A percentile compares a stretch with the other conserved stretches of the same genome.
Evolutionary conservation across 2,113 vertebrate species (phyloP).

Genomic region (Chloropsis hardwickii): DNA sequence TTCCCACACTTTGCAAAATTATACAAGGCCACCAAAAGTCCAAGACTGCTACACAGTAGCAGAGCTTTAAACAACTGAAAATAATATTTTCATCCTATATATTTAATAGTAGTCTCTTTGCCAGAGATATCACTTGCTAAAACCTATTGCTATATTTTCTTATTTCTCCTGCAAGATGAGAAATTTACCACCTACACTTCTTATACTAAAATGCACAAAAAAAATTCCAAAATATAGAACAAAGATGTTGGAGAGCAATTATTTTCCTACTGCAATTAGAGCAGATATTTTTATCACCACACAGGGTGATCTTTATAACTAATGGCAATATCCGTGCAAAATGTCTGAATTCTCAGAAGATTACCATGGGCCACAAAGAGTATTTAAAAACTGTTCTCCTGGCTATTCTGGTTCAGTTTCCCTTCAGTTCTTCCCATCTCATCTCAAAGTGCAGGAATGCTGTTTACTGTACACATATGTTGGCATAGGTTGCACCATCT

Average conservation of each 20-base stretch:
- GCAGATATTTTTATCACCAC: not conserved
- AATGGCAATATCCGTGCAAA: not conserved
- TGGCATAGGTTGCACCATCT: conserved; percentile 31
- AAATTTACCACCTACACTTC: not conserved
- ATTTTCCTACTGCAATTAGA: not conserved
- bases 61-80: not conserved
- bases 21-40: not conserved
- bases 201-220: not conserved
- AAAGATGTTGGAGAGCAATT: not conserved
- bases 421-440: not conserved
- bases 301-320: not conserved
- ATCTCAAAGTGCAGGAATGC: not conserved
- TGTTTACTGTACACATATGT: not conserved
- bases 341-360: not conserved
- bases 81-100: not conserved
- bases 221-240: not conserved
- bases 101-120: not conserved
- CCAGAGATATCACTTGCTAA: not conserved
- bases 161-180: not conserved
- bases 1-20: not conserved
- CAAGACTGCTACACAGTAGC: not conserved
- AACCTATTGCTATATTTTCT: not conserved
- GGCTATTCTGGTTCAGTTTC: not conserved
- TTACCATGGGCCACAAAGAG: not conserved
- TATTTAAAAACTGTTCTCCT: not conserved